These are phyloP conservation scores for Eulemur macaco DNA, from an alignment of 2,113 vertebrate genomes.

Conservation along the genomic window DNA sequence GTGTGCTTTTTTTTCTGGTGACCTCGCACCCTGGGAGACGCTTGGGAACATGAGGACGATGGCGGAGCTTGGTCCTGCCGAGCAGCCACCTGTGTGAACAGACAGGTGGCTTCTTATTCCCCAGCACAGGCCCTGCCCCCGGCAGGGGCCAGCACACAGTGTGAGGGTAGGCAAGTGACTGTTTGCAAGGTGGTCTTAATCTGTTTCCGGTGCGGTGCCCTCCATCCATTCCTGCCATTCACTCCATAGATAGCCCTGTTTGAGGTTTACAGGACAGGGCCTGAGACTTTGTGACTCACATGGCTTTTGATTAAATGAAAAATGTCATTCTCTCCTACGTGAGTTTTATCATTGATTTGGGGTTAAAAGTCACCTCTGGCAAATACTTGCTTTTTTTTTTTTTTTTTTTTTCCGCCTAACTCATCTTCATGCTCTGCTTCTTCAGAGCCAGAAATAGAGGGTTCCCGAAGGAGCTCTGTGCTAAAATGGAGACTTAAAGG, in stretches of 20 bases:
- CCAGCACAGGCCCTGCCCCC: accelerated
- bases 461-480: not conserved
- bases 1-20: accelerated
- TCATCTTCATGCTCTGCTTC: constrained; percentile 1
- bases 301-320: constrained; percentile 30
- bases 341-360: not conserved
- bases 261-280: not conserved
- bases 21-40: not conserved
- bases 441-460: constrained; percentile 45
- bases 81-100: not conserved
- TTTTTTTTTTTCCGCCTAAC: too few species aligned
- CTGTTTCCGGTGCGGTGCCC: not conserved
- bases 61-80: not conserved
- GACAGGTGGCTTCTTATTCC: not conserved
- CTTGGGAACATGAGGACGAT: not conserved
- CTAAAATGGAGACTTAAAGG: constrained; percentile 56
- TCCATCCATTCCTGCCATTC: accelerated
- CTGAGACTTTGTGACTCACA: not conserved
- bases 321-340: not conserved
- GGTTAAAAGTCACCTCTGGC: constrained; percentile 21
- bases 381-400: not conserved
- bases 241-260: not conserved
- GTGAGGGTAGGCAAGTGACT: not conserved
- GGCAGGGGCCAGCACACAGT: not conserved
- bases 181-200: not conserved